These are phyloP conservation scores for Allobates femoralis DNA, from an alignment of 2,797 vertebrate genomes.

Conservation along the genomic window DNA sequence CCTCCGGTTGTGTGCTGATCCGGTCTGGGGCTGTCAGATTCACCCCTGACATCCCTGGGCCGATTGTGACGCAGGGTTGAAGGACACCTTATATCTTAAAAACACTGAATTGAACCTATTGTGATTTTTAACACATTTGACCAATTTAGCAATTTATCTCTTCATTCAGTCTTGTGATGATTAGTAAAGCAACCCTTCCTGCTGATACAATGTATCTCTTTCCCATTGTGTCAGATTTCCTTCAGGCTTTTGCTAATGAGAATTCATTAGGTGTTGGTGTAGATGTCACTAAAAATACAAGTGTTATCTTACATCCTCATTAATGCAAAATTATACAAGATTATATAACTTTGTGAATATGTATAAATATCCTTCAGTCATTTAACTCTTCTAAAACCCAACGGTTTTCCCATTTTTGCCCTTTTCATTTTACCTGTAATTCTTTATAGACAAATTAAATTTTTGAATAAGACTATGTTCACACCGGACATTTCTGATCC, in stretches of 20 bases:
- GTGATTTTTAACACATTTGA: not conserved
- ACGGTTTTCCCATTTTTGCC: no score
- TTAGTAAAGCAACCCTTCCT: not conserved
- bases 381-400: not conserved
- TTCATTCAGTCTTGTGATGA: not conserved
- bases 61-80: no score
- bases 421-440: no score
- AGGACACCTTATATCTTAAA: no score
- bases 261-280: not conserved
- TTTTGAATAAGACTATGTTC: no score
- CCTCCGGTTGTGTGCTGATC: no score
- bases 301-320: not conserved
- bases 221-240: conserved; percentile 22
- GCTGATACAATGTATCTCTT: not conserved
- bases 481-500: no score
- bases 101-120: not conserved
- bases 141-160: not conserved
- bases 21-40: no score
- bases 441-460: no score
- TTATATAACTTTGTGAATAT: not conserved
- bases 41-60: no score
- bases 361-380: not conserved
- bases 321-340: not conserved
- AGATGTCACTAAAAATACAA: conserved; percentile 4
- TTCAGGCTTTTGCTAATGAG: not conserved